Evolutionary conservation across 2,797 vertebrate species (phyloP).

Genomic region (Labeo calbasu): DNA sequence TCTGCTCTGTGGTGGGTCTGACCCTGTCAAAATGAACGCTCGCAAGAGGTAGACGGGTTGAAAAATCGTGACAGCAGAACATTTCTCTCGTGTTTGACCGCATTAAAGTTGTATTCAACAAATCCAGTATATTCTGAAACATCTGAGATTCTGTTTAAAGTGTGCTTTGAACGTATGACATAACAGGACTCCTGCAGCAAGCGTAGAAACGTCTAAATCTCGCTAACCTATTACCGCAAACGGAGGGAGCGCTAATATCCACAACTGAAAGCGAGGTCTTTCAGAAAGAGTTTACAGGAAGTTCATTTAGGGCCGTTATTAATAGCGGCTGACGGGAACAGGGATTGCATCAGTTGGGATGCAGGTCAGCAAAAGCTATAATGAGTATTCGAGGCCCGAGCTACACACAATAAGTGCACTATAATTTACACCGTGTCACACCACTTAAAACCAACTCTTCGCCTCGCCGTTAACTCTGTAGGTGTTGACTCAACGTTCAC

Average conservation of each 20-base stretch:
- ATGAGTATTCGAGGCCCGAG: slow-evolving; percentile 36
- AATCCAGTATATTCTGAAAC: slow-evolving; percentile 21
- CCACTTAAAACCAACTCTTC: slow-evolving; percentile 12
- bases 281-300: slow-evolving; percentile 56
- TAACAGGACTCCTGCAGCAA: slow-evolving; percentile 15
- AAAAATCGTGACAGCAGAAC: slow-evolving; percentile 37
- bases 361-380: slow-evolving; percentile 53
- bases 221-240: background rate
- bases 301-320: slow-evolving; percentile 56
- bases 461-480: slow-evolving; percentile 8
- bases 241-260: slow-evolving; percentile 64
- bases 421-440: slow-evolving; percentile 31
- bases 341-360: slow-evolving; percentile 62
- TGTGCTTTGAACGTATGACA: slow-evolving; percentile 16
- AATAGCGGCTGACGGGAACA: slow-evolving; percentile 62
- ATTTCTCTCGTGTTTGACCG: slow-evolving; percentile 38
- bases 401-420: slow-evolving; percentile 8
- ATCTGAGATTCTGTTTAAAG: slow-evolving; percentile 35
- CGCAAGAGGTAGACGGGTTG: slow-evolving; percentile 30
- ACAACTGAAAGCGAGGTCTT: slow-evolving; percentile 50
- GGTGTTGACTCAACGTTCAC: background rate
- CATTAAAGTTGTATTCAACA: slow-evolving; percentile 48
- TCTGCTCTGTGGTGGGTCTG: slow-evolving; percentile 58
- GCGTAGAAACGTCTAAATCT: background rate
- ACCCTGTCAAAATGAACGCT: slow-evolving; percentile 39